A percentile compares a stretch with the other conserved stretches of the same genome.
These are phyloP conservation scores for Yoshiicerus persimilis DNA, from an alignment of 1,140 invertebrate genomes.

Conservation along the genomic window DNA sequence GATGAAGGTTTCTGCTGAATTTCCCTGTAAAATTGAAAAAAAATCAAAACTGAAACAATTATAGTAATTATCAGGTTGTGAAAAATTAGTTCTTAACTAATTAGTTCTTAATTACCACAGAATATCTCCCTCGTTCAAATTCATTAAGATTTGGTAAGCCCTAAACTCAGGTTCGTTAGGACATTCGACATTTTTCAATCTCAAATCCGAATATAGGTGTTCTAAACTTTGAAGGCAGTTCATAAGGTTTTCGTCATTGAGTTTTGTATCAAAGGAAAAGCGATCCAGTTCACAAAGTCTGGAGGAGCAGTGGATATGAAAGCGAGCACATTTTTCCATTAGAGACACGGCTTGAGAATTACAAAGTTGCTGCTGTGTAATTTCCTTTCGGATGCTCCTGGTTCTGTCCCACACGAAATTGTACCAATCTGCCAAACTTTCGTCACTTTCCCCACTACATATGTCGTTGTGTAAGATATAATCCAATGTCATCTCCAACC, in stretches of 20 bases:
- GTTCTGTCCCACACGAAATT: constrained; percentile 91
- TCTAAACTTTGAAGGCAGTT: constrained; percentile 94
- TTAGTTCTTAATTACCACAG: constrained; percentile 67
- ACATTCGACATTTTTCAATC: constrained; percentile 67
- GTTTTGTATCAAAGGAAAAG: constrained; percentile 88
- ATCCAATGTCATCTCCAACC: constrained; percentile 83
- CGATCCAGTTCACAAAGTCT: constrained; percentile 82
- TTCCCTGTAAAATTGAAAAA: constrained; percentile 58
- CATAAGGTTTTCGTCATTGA: constrained; percentile 95
- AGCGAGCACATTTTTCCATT: constrained; percentile 92
- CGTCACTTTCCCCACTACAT: constrained; percentile 57
- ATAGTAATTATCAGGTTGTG: too few species aligned
- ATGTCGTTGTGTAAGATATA: constrained; percentile 85
- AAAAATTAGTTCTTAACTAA: constrained; percentile 49
- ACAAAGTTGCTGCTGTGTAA: constrained; percentile 92
- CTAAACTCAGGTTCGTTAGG: constrained; percentile 87
- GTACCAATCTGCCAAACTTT: constrained; percentile 79
- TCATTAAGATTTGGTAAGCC: constrained; percentile 87
- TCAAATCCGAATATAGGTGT: constrained; percentile 82
- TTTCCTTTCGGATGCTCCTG: constrained; percentile 92
- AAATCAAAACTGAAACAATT: too few species aligned
- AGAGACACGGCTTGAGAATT: constrained; percentile 72
- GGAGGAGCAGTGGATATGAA: constrained; percentile 92
- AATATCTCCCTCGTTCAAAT: constrained; percentile 88
- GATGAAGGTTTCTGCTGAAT: constrained; percentile 70